Conservation (phyloP, 1,140 invertebrate species). For the Maniola jurtina region DNA sequence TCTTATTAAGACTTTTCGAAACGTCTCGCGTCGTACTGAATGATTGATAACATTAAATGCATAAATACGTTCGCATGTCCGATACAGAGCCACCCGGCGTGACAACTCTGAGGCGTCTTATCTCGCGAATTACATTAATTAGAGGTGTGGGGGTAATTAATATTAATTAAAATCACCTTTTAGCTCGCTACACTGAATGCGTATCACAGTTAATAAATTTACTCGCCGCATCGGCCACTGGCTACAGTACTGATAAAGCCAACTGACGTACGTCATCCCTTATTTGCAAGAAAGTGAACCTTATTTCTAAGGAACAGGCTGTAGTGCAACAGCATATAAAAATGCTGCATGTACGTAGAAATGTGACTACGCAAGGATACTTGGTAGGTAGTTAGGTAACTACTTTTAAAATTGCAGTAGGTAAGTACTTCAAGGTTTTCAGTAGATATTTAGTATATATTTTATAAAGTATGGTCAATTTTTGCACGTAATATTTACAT, state of each 20-base stretch:
- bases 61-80: constrained; percentile 28
- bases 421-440: constrained; percentile 13
- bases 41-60: constrained; percentile 25
- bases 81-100: constrained; percentile 35
- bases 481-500: no score
- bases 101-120: constrained; percentile 47
- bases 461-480: no score
- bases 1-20: background rate
- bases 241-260: constrained; percentile 61
- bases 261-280: constrained; percentile 41
- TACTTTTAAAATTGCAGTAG: constrained; percentile 19
- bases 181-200: constrained; percentile 71
- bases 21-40: background rate
- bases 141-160: constrained; percentile 76
- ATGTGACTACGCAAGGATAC: constrained; percentile 25
- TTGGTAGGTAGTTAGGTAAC: no score
- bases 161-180: constrained; percentile 77
- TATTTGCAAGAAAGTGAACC: constrained; percentile 36
- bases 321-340: background rate
- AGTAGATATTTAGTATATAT: no score
- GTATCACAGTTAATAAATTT: constrained; percentile 78
- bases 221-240: constrained; percentile 57
- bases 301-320: constrained; percentile 24
- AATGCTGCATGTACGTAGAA: constrained; percentile 14
- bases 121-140: constrained; percentile 76